phyloP scores from a whole-genome alignment of 2,113 vertebrate genomes.

The Xenopus borealis region DNA sequence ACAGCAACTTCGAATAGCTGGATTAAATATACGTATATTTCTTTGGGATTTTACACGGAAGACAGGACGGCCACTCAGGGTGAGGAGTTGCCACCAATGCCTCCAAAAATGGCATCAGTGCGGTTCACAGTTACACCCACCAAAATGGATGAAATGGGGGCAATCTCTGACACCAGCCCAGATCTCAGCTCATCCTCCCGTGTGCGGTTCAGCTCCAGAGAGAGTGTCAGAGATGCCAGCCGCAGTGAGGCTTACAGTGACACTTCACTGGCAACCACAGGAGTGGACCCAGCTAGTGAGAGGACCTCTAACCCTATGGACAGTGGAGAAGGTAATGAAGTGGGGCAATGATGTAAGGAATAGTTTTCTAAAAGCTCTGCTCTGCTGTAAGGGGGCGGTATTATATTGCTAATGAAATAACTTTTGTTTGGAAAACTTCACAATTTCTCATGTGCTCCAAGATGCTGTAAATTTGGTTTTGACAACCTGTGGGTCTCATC shows the following conservation, averaged over 20 bases:
- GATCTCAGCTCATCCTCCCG: conserved; percentile 71
- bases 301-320: conserved; percentile 61
- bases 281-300: conserved; percentile 57
- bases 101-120: conserved; percentile 70
- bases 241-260: conserved; percentile 73
- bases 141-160: conserved; percentile 84
- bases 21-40: no score
- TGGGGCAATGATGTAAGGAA: no score
- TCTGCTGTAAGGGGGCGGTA: no score
- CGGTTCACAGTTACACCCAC: conserved; percentile 90
- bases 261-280: conserved; percentile 62
- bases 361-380: conserved; percentile 18
- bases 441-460: background rate
- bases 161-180: conserved; percentile 79
- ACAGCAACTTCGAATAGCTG: no score
- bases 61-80: background rate
- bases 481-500: no score
- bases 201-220: conserved; percentile 79
- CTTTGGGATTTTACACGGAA: no score
- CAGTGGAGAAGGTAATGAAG: conserved; percentile 62
- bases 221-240: conserved; percentile 71
- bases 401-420: no score
- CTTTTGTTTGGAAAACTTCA: background rate
- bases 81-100: conserved; percentile 48
- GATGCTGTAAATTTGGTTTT: background rate